A percentile compares a stretch with the other conserved stretches of the same genome.
phyloP scores from a whole-genome alignment of 2,113 vertebrate genomes.

The Trachemys scripta region DNA sequence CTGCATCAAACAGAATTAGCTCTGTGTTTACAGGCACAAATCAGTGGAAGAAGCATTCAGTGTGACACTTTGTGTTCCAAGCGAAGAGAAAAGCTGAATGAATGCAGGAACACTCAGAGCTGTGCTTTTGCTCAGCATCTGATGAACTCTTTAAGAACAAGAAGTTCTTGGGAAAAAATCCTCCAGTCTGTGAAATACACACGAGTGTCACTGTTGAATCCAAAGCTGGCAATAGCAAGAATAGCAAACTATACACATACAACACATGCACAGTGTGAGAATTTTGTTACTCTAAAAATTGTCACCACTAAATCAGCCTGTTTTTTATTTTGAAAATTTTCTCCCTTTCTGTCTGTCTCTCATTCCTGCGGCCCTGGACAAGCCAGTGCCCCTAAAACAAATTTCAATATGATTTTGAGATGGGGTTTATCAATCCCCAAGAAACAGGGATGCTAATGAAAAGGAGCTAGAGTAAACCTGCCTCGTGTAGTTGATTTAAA shows the following conservation, averaged over 20 bases:
- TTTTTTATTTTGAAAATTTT: background rate
- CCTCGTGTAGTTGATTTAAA: background rate
- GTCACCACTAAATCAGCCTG: background rate
- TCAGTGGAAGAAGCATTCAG: background rate
- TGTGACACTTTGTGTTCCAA: background rate
- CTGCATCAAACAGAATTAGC: background rate
- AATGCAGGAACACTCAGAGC: background rate
- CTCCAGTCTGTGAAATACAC: rapidly evolving
- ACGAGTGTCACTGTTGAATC: rapidly evolving
- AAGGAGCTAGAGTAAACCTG: rapidly evolving
- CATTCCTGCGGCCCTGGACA: background rate
- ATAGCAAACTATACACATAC: background rate
- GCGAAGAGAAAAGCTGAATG: background rate
- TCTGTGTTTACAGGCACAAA: background rate
- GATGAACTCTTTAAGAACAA: background rate
- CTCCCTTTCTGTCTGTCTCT: background rate
- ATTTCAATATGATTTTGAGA: background rate
- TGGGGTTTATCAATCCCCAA: background rate
- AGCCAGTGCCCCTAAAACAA: background rate
- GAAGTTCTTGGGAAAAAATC: background rate
- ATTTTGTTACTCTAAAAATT: background rate
- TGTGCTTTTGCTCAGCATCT: background rate
- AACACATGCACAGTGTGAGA: background rate
- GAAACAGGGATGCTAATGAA: background rate
- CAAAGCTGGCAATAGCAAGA: background rate